A percentile compares a stretch with the other conserved stretches of the same genome.
phyloP scores from a whole-genome alignment of 2,113 vertebrate genomes.

The Sphyrna mokarran region DNA sequence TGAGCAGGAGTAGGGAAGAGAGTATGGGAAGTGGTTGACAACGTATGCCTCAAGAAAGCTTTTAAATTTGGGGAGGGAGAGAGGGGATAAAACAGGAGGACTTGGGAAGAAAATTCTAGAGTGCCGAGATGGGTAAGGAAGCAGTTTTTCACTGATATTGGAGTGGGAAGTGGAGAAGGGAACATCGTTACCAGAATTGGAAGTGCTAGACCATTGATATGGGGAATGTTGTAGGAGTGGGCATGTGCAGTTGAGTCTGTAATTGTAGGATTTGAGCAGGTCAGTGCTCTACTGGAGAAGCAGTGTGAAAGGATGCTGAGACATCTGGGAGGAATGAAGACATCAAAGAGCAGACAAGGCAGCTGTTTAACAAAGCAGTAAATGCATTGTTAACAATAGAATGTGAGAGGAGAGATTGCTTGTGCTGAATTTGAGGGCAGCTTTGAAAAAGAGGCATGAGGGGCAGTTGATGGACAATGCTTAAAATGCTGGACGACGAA shows the following conservation, averaged over 20 bases:
- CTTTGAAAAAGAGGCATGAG: neutral
- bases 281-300: neutral
- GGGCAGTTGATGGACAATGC: neutral
- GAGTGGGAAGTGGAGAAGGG: neutral
- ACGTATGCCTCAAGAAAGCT: neutral
- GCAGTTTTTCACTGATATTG: neutral
- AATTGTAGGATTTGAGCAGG: neutral
- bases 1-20: neutral
- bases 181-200: neutral
- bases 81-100: neutral
- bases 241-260: neutral
- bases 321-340: neutral
- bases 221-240: neutral
- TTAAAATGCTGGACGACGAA: neutral
- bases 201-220: neutral
- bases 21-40: neutral
- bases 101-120: neutral
- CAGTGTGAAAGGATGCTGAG: neutral
- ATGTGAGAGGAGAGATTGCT: neutral
- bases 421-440: neutral
- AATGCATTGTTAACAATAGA: neutral
- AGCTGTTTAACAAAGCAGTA: neutral
- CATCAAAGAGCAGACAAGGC: neutral
- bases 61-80: neutral
- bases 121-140: neutral